Evolutionary conservation across 53 echinoderm and acorn worm species (phyloP).

Genomic region (Actinopyga echinites): DNA sequence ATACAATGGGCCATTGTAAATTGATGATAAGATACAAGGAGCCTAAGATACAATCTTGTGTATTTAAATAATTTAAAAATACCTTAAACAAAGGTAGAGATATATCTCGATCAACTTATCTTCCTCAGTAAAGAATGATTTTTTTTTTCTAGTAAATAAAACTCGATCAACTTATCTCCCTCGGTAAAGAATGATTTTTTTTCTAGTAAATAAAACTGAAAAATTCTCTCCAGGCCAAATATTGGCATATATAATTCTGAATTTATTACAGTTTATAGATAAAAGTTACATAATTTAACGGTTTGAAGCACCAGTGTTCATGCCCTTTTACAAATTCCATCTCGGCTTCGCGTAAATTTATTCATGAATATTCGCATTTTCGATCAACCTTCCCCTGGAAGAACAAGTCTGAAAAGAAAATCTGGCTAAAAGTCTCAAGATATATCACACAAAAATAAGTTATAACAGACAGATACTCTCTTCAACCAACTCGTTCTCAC

Average conservation of each 20-base stretch:
- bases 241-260: too few relatives aligned
- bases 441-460: constrained; percentile 50
- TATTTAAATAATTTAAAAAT: not conserved
- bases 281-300: not conserved
- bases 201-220: not conserved
- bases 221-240: too few relatives aligned
- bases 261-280: too few relatives aligned
- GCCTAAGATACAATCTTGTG: constrained; percentile 32
- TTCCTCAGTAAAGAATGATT: not conserved
- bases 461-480: constrained; percentile 14
- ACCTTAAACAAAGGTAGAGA: not conserved
- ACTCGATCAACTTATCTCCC: not conserved
- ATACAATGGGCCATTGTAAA: constrained; percentile 26
- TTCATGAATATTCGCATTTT: constrained; percentile 29
- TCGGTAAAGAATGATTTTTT: not conserved
- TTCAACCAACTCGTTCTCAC: not conserved
- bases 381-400: not conserved
- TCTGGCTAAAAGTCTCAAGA: constrained; percentile 16
- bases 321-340: not conserved
- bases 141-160: constrained; percentile 1
- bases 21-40: not conserved
- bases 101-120: not conserved
- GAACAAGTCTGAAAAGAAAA: constrained; percentile 24
- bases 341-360: constrained; percentile 5
- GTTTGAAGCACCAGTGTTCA: constrained; percentile 29